Evolutionary conservation across 2,113 vertebrate genomes (phyloP), one percentile per base, ranked within the genome.

Genomic region (Lucifuga dentata): DNA sequence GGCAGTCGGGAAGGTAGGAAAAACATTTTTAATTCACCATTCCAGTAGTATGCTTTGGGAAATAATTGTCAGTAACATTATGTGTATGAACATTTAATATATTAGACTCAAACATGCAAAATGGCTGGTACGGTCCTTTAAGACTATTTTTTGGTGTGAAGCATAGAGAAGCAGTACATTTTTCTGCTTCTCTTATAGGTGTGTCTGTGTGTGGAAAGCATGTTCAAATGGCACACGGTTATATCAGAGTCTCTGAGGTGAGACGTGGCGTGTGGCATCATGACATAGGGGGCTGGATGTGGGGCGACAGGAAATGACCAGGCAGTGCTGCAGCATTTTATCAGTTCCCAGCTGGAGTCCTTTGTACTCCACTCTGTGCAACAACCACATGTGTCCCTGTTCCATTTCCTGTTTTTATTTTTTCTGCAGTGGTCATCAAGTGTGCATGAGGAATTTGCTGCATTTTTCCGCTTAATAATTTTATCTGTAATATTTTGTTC

Each of bases 381-480:
- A 41, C 60, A 50, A 33, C 71, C 50, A 60, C 26, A 65, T 64
- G 35, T 58, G 76, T 49, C 65, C 74, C 55, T 56, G 66, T 55
- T 65, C 80, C 67, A 65, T 84, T 88, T 89, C 73, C 83, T 83
- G 81, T 78, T 82, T 80, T 73, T 43, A 43, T 50, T 56, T 32
- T 29, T 50, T 61, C 29, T 64, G 41, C 43, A 32, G 10, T 21
- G 21, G 23, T 45, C 9, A 46, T 41, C n/a, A 16, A 49, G 23
- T 38, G 15, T 24, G 16, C 20, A 29, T 50, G 29, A 16, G 38
- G 23, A 38, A 2, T 26, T 1, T 20, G n/a, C 43, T 46, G 15
- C 1, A 4, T 12, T 46, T 32, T 39, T n/a, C n/a, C n/a, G n/a
- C n/a, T n/a, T n/a, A n/a, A n/a, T n/a, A n/a, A n/a, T n/a, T n/a